Conservation (phyloP, 2,113 vertebrate genomes). For the Orthonyx spaldingii region DNA sequence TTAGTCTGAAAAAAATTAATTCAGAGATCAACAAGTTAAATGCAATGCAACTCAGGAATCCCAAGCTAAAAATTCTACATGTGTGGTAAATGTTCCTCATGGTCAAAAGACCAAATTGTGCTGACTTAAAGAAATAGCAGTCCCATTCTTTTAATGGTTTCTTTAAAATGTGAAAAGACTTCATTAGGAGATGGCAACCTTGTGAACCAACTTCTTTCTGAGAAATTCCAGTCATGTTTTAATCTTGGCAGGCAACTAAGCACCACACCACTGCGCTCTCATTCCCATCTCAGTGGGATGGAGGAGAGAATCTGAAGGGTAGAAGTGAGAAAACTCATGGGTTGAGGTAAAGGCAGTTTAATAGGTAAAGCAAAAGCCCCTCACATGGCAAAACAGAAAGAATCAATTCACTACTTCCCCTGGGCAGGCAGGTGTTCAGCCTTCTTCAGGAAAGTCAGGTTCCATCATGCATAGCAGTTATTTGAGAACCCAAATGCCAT, state of each 20-base stretch:
- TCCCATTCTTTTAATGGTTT: neutral
- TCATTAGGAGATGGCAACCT: neutral
- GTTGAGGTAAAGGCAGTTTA: neutral
- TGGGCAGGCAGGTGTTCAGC: neutral
- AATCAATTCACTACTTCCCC: neutral
- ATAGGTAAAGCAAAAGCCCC: neutral
- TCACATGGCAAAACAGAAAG: fast-evolving
- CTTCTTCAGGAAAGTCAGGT: fast-evolving
- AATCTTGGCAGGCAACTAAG: neutral
- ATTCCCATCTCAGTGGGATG: neutral
- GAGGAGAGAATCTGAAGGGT: neutral
- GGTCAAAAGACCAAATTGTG: neutral
- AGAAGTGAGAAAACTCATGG: neutral
- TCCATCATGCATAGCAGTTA: neutral
- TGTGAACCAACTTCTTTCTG: neutral
- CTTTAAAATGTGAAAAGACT: neutral
- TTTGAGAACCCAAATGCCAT: neutral
- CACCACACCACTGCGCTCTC: fast-evolving
- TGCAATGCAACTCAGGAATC: neutral
- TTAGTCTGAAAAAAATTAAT: neutral
- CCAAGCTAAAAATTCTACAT: neutral
- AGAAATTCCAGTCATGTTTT: neutral
- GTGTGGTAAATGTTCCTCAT: neutral
- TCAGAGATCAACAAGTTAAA: neutral
- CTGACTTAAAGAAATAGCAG: neutral